Conservation (phyloP, 2,797 vertebrate genomes). For the Chiroxiphia lanceolata region DNA sequence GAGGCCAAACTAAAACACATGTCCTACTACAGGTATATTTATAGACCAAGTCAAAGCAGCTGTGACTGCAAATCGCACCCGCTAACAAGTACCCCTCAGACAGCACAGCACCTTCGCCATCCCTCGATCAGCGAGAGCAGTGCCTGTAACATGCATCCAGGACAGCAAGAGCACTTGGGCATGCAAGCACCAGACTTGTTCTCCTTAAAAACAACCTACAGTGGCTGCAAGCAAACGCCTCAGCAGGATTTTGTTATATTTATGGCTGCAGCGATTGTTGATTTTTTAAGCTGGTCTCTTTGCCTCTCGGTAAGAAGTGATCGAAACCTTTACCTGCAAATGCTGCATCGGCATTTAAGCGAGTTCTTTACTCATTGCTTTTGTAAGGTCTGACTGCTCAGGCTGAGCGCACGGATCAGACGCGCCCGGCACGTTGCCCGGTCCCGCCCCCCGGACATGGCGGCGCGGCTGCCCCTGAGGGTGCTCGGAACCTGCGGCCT, state of each 20-base stretch:
- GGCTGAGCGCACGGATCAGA: not conserved
- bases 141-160: not conserved
- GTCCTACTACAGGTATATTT: not conserved
- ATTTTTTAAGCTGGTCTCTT: not conserved
- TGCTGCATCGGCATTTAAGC: not conserved
- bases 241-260: not conserved
- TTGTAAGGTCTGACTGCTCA: not conserved
- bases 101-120: not conserved
- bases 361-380: not conserved
- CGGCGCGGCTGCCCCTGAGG: not conserved
- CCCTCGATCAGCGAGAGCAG: not conserved
- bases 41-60: not conserved
- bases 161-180: not conserved
- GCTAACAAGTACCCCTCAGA: not conserved
- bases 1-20: not conserved
- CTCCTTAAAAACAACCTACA: not conserved
- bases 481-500: not conserved
- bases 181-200: not conserved
- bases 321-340: not conserved
- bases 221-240: not conserved
- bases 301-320: not conserved
- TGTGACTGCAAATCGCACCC: not conserved
- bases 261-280: rapidly evolving
- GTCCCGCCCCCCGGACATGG: not conserved
- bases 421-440: rapidly evolving